phyloP scores from a whole-genome alignment of 1,140 invertebrate species.

The Sinonovacula constricta region DNA sequence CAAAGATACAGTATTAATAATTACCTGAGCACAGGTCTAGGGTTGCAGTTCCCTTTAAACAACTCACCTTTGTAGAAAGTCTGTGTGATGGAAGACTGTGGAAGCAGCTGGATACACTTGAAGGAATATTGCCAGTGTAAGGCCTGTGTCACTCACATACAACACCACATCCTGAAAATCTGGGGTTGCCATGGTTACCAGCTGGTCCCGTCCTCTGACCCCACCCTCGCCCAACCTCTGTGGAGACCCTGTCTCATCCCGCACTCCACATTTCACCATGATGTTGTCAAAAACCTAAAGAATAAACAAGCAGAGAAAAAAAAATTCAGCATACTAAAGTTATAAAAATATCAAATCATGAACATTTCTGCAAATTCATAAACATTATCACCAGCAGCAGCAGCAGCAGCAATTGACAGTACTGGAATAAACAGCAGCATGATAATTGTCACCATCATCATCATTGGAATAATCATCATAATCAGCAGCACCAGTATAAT shows the following conservation, averaged over 20 bases:
- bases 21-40: no score
- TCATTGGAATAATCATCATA: no score
- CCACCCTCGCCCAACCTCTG: conserved; percentile 60
- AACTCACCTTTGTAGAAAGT: conserved; percentile 64
- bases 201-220: conserved; percentile 4
- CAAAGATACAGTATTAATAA: no score
- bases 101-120: conserved; percentile 82
- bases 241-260: conserved; percentile 62
- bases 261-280: conserved; percentile 80
- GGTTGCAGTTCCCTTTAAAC: not conserved
- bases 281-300: conserved; percentile 78
- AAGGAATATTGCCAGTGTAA: conserved; percentile 84
- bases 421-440: no score
- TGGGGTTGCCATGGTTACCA: conserved; percentile 58
- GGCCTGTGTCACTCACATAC: conserved; percentile 85
- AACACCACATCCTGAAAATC: conserved; percentile 85
- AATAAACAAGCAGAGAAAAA: not conserved
- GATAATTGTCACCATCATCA: no score
- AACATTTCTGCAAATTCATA: no score
- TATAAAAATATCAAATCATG: no score
- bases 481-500: no score
- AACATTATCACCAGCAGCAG: no score
- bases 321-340: no score
- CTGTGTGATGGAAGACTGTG: conserved; percentile 78
- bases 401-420: no score